Base-by-base conservation (phyloP, 1,140 invertebrate species). In the Trichogramma pretiosum region DNA sequence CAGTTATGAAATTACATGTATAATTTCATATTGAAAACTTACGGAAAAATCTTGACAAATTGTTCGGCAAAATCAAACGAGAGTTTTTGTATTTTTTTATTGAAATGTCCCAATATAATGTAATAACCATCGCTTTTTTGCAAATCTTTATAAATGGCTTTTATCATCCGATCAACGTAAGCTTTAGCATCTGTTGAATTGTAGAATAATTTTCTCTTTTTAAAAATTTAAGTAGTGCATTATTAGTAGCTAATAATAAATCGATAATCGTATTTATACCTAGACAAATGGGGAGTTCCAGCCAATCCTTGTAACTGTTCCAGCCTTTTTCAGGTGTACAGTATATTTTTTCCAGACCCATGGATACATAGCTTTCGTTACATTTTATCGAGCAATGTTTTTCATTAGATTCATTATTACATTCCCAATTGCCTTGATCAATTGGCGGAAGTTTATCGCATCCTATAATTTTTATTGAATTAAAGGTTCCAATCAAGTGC, bases 211-310 rank as follows among this genome's bases (percentile, higher is more conserved):
- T 5, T n/a, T 34, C 10, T 11, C 9, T 34, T 5, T n/a, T 8
- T 11, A 5, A 34, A 34, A 34, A 16, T 34, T 34, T 5, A 34
- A 11, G 33, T 5, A 16, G 10, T n/a, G n/a, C n/a, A n/a, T n/a
- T n/a, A n/a, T n/a, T n/a, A n/a, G n/a, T n/a, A n/a, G n/a, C n/a
- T n/a, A n/a, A n/a, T n/a, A n/a, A n/a, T n/a, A n/a, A n/a, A n/a
- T n/a, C n/a, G n/a, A n/a, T n/a, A n/a, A n/a, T n/a, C n/a, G n/a
- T n/a, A n/a, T n/a, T n/a, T n/a, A n/a, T 53, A 53, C 56, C 46
- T 23, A 62, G 40, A 51, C 61, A 63, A 41, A 59, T 44, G 43
- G 62, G 62, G 50, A 63, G 54, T 55, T 65, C 60, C 43, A 63
- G 49, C 56, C 54, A 56, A 48, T 58, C 55, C 21, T 51, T 42